Evolutionary conservation across 2,888 invertebrate species (phyloP).

Genomic region (Cecidostiba fungosa): DNA sequence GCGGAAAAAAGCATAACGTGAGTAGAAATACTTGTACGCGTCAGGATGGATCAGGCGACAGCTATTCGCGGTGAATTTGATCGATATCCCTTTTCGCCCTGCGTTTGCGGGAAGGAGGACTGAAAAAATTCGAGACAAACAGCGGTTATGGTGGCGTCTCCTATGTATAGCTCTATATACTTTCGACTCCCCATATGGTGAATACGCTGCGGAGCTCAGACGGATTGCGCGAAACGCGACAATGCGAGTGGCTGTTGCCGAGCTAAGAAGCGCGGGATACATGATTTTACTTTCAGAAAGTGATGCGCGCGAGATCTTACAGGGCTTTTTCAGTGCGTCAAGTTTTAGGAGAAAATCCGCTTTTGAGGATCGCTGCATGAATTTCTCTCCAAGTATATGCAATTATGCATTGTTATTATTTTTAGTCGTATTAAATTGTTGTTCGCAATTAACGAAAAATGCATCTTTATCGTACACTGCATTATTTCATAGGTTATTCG

Average conservation of each 20-base stretch:
- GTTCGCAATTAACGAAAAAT: too few relatives aligned
- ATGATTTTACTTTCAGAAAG: conserved; percentile 78
- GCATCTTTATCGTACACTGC: too few relatives aligned
- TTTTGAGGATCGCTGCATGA: neutral
- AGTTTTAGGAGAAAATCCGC: conserved; percentile 33
- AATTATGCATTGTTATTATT: too few relatives aligned
- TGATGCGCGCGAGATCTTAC: conserved; percentile 59
- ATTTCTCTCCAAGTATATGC: neutral
- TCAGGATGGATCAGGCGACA: conserved; percentile 72
- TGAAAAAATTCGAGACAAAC: conserved; percentile 69
- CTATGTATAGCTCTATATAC: neutral
- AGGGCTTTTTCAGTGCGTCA: conserved; percentile 34
- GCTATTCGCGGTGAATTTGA: conserved; percentile 77
- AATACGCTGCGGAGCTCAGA: conserved; percentile 68
- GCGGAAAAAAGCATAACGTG: conserved; percentile 58
- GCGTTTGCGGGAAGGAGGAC: conserved; percentile 1
- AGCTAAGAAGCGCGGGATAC: conserved; percentile 70
- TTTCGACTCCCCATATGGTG: conserved; percentile 66
- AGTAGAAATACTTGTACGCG: conserved; percentile 79
- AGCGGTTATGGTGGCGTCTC: conserved; percentile 67
- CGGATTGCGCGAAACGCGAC: conserved; percentile 66
- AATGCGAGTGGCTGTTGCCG: conserved; percentile 23
- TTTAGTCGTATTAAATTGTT: too few relatives aligned
- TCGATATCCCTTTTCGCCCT: conserved; percentile 71
- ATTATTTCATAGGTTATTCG: neutral